Conservation (phyloP, 2,888 invertebrate species). For the Anaspis maculata region DNA sequence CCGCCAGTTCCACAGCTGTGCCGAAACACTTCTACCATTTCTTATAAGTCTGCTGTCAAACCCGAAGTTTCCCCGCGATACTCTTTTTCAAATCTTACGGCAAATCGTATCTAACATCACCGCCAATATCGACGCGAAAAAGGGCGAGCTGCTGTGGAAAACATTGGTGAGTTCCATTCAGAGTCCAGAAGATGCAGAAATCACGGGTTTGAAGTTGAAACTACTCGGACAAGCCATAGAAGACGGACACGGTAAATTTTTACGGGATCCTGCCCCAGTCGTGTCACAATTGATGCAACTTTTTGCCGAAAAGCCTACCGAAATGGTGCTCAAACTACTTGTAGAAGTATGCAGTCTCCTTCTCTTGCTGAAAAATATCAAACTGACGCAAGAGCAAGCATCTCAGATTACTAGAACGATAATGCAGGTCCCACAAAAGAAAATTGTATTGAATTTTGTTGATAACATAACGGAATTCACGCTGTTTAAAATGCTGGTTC, state of each 20-base stretch:
- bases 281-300: conserved; percentile 50
- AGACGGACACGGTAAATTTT: conserved; percentile 55
- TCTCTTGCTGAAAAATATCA: conserved; percentile 52
- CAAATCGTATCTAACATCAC: conserved; percentile 58
- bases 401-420: conserved; percentile 59
- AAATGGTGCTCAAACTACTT: conserved; percentile 44
- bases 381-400: conserved; percentile 64
- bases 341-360: conserved; percentile 52
- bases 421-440: conserved; percentile 48
- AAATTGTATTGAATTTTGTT: conserved; percentile 56
- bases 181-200: background rate
- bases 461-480: conserved; percentile 57
- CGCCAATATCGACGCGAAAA: conserved; percentile 53
- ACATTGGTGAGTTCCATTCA: background rate
- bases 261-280: conserved; percentile 52
- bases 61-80: conserved; percentile 45
- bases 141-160: conserved; percentile 59
- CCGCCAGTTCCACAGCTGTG: conserved; percentile 78
- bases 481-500: conserved; percentile 63
- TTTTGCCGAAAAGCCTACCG: conserved; percentile 43
- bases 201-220: conserved; percentile 40
- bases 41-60: conserved; percentile 56
- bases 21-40: conserved; percentile 60
- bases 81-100: conserved; percentile 57
- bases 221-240: conserved; percentile 55